A percentile compares a stretch with the other conserved stretches of the same genome.
Evolutionary conservation across 2,113 vertebrate genomes (phyloP).

Genomic region (Pseudonaja textilis): DNA sequence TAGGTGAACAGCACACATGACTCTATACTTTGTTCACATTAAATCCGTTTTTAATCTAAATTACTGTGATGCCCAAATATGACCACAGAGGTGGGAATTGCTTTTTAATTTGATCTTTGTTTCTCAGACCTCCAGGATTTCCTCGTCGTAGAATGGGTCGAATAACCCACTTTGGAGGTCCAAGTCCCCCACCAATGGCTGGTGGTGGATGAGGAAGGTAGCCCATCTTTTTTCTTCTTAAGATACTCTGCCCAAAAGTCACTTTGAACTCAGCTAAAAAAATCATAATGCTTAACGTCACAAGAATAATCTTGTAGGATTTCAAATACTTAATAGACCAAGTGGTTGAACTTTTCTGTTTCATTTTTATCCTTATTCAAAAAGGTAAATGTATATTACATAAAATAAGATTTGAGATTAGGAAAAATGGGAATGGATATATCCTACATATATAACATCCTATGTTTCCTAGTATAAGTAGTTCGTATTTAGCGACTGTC

Average conservation of each 20-base stretch:
- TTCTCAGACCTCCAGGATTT: conserved; percentile 82
- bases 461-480: not conserved
- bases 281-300: no score
- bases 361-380: not conserved
- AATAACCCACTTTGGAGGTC: conserved; percentile 85
- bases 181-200: conserved; percentile 90
- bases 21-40: not conserved
- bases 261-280: not conserved
- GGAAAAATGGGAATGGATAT: not conserved
- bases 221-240: conserved; percentile 37
- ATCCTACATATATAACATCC: not conserved
- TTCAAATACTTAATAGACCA: not conserved
- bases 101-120: not conserved
- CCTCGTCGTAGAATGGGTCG: conserved; percentile 89
- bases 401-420: not conserved
- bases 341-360: not conserved
- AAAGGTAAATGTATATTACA: not conserved
- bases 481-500: not conserved
- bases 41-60: not conserved
- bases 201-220: conserved; percentile 99
- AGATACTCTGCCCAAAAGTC: not conserved
- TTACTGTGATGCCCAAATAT: not conserved
- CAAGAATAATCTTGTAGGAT: not conserved
- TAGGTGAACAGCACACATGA: not conserved
- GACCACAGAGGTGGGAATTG: not conserved